phyloP scores from a whole-genome alignment of 1,140 invertebrate species.

The Xylocopa sonorina region DNA sequence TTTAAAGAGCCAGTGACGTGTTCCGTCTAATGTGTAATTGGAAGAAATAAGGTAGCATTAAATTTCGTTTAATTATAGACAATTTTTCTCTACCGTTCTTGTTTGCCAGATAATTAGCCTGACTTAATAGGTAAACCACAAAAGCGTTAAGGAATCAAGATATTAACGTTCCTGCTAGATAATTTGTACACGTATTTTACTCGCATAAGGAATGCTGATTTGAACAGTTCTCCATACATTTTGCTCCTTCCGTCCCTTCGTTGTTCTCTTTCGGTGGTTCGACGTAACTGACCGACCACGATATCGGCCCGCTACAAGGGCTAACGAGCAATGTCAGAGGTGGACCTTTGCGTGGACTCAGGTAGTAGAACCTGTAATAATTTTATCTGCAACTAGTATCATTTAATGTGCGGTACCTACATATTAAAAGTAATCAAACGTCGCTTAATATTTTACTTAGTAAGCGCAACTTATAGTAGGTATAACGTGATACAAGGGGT shows the following conservation, averaged over 20 bases:
- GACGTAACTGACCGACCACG: constrained; percentile 79
- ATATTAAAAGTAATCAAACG: constrained; percentile 35
- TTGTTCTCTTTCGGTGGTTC: constrained; percentile 76
- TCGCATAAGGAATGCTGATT: background rate
- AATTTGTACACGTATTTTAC: background rate
- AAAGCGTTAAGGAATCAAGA: background rate
- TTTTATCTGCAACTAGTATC: constrained; percentile 80
- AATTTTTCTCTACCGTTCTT: background rate
- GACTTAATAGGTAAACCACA: background rate
- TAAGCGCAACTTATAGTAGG: too few relatives aligned
- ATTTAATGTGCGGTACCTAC: constrained; percentile 67
- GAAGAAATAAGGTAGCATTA: background rate
- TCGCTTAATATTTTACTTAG: background rate
- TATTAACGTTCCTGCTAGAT: background rate
- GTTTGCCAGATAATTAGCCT: background rate
- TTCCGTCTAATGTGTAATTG: background rate
- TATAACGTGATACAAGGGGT: too few relatives aligned
- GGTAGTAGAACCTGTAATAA: constrained; percentile 80
- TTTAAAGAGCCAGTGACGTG: background rate
- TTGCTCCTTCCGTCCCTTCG: constrained; percentile 73
- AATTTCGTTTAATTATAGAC: background rate
- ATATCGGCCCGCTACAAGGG: constrained; percentile 78
- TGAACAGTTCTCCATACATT: constrained; percentile 59
- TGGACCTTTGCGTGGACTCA: constrained; percentile 77
- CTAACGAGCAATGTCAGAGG: constrained; percentile 78